Conservation (phyloP, 2,113 vertebrate species). For the Cynopterus brachyotis region DNA sequence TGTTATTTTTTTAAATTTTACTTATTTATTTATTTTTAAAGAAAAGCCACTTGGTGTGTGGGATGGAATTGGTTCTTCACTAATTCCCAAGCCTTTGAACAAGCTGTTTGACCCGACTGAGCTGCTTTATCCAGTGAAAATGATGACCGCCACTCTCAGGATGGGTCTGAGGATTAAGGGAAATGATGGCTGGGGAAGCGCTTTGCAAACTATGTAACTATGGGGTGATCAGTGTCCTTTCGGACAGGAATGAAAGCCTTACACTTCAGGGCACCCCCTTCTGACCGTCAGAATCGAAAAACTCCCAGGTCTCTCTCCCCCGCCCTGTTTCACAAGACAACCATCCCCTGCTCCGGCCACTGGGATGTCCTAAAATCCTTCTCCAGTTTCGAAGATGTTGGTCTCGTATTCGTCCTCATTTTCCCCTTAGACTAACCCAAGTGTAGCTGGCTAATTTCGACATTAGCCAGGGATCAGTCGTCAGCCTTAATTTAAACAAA, state of each 20-base stretch:
- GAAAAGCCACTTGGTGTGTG: neutral
- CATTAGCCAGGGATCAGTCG: neutral
- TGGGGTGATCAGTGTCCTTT: neutral
- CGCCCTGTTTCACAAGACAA: neutral
- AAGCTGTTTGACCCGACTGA: neutral
- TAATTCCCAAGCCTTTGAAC: conserved; percentile 1
- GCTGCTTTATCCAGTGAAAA: neutral
- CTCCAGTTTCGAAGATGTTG: neutral
- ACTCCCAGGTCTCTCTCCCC: neutral
- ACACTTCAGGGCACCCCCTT: neutral
- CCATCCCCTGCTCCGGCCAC: neutral
- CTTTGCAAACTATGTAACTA: neutral
- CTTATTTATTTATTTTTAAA: neutral
- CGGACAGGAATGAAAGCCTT: neutral
- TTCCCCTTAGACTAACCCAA: neutral
- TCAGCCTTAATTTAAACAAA: neutral
- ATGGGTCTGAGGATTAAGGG: neutral
- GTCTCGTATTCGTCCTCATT: neutral
- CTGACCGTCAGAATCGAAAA: neutral
- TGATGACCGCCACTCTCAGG: neutral
- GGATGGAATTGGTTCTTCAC: neutral
- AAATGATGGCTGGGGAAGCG: neutral
- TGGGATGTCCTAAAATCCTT: neutral
- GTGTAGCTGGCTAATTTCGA: neutral
- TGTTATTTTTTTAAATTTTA: neutral